A percentile compares a stretch with the other conserved stretches of the same genome.
Evolutionary conservation across 2,888 invertebrate species (phyloP).

Genomic region (Sphecodes monilicornis): DNA sequence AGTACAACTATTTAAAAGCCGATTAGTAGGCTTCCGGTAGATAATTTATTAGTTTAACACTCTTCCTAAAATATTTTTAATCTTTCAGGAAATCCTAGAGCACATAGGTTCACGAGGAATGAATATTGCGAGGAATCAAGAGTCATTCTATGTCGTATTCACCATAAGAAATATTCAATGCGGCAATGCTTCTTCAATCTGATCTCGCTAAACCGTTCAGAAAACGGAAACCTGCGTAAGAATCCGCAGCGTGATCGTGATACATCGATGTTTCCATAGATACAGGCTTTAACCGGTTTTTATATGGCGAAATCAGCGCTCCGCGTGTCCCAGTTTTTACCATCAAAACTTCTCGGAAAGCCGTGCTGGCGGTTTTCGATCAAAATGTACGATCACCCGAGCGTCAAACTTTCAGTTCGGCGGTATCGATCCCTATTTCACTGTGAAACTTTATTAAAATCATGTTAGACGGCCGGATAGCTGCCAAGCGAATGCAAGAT

Average conservation of each 20-base stretch:
- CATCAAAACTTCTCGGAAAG: background rate
- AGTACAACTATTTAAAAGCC: too few species aligned
- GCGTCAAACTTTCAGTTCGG: constrained; percentile 18
- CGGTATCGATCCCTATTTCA: constrained; percentile 13
- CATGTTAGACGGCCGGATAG: constrained; percentile 17
- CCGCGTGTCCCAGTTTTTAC: background rate
- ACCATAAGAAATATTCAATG: background rate
- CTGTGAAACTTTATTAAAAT: constrained; percentile 8
- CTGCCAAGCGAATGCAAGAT: background rate
- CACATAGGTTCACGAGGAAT: background rate
- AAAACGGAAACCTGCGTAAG: background rate
- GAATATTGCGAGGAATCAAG: too few species aligned
- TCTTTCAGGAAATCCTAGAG: background rate
- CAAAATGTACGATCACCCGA: constrained; percentile 22
- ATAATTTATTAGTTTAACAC: too few species aligned
- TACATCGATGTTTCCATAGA: constrained; percentile 11
- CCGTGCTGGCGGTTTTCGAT: constrained; percentile 1
- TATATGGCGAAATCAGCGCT: background rate
- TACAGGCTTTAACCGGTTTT: constrained; percentile 18
- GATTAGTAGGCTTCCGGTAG: too few species aligned
- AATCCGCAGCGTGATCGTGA: background rate
- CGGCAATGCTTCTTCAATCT: background rate
- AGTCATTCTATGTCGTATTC: background rate
- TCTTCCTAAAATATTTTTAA: too few species aligned
- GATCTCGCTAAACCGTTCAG: background rate